Evolutionary conservation across 2,888 invertebrate species (phyloP).

Genomic region (Xestia xanthographa): DNA sequence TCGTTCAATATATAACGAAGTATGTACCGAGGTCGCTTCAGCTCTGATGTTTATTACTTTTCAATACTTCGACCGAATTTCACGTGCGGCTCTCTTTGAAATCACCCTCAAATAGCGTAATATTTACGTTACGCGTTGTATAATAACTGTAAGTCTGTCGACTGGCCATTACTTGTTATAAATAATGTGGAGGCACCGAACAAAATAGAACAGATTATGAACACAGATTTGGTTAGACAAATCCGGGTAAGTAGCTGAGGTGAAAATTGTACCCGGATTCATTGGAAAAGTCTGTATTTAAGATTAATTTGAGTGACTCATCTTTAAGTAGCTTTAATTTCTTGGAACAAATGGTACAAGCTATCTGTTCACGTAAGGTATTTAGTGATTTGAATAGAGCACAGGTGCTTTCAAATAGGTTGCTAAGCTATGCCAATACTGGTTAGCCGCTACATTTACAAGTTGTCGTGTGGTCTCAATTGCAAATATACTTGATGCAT

Average conservation of each 20-base stretch:
- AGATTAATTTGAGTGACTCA: constrained; percentile 23
- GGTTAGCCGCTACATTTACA: constrained; percentile 53
- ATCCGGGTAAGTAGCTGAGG: constrained; percentile 52
- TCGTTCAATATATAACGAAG: constrained; percentile 67
- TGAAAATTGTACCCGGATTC: constrained; percentile 45
- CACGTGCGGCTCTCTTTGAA: constrained; percentile 83
- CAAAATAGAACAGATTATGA: constrained; percentile 82
- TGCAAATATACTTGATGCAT: constrained; percentile 57
- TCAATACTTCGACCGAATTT: constrained; percentile 80
- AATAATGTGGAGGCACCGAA: constrained; percentile 77
- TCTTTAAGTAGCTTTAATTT: constrained; percentile 18
- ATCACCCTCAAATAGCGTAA: constrained; percentile 80
- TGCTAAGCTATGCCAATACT: constrained; percentile 53
- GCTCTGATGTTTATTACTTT: constrained; percentile 81
- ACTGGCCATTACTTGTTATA: constrained; percentile 82
- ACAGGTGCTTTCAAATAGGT: constrained; percentile 57
- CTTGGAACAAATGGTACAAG: constrained; percentile 6
- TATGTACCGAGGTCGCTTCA: constrained; percentile 75
- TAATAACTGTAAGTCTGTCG: constrained; percentile 85
- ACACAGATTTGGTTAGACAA: constrained; percentile 68
- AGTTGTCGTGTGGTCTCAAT: constrained; percentile 63
- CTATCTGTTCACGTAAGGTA: constrained; percentile 44
- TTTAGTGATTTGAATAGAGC: constrained; percentile 51
- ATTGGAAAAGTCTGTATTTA: constrained; percentile 43
- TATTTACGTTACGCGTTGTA: constrained; percentile 83